Percentiles rank a stretch among this genome's conserved stretches.
phyloP scores from a whole-genome alignment of 2,888 invertebrate species.

The Schizaphis graminum region DNA sequence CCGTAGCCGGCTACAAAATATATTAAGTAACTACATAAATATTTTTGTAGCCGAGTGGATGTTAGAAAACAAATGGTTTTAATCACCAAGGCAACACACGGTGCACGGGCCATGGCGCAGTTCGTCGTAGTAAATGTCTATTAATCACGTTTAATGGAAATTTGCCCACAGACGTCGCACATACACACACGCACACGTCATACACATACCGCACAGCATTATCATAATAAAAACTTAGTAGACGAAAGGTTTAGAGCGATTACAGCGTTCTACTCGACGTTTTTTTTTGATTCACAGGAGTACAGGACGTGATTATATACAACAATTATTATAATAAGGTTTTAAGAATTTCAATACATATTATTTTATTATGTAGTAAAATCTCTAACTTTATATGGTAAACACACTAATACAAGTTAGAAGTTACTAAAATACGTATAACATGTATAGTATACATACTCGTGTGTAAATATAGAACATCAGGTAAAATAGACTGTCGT shows the following conservation, averaged over 20 bases:
- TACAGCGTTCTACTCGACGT: neutral
- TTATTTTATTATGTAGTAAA: neutral
- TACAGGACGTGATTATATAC: neutral
- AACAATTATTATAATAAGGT: neutral
- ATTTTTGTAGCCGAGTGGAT: conserved; percentile 1
- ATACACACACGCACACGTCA: neutral
- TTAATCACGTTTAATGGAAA: conserved; percentile 5
- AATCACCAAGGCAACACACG: conserved; percentile 4
- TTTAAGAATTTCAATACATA: neutral
- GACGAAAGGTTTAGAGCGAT: neutral
- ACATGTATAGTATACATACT: neutral
- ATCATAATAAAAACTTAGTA: neutral
- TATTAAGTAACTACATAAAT: neutral
- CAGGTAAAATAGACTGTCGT: neutral
- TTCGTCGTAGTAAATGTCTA: neutral
- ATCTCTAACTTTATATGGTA: neutral
- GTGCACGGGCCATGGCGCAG: neutral
- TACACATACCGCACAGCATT: neutral
- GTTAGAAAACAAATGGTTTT: conserved; percentile 8
- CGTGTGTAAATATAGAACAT: neutral
- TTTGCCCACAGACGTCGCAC: neutral
- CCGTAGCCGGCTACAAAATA: neutral
- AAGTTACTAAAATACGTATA: neutral
- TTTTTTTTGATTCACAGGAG: neutral
- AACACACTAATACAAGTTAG: neutral